These are phyloP conservation scores for Congeria kusceri DNA, from an alignment of 2,888 invertebrate species.

Conservation along the genomic window DNA sequence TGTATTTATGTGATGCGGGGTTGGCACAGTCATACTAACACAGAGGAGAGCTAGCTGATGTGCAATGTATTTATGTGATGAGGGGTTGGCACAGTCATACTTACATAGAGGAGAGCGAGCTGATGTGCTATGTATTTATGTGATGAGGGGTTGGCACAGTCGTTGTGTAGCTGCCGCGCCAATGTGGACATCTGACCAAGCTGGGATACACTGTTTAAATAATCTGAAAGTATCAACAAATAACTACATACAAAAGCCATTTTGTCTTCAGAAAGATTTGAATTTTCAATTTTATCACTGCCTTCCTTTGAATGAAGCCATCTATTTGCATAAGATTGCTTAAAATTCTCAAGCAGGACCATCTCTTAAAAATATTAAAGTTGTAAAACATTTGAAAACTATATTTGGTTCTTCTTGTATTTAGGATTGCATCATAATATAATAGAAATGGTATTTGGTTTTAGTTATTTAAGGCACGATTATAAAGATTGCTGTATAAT, in stretches of 20 bases:
- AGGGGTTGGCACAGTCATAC: conserved; percentile 58
- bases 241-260: neutral
- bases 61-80: too few species aligned
- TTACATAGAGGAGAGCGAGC: conserved; percentile 78
- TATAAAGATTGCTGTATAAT: too few species aligned
- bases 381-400: too few species aligned
- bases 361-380: too few species aligned
- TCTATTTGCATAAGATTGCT: neutral
- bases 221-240: conserved; percentile 62
- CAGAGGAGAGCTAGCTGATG: too few species aligned
- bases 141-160: conserved; percentile 66
- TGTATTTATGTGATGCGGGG: too few species aligned
- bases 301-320: neutral
- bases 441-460: too few species aligned
- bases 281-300: neutral
- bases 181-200: conserved; percentile 73
- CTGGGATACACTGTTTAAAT: conserved; percentile 66
- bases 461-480: too few species aligned
- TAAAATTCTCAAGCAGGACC: too few species aligned
- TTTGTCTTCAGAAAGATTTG: neutral
- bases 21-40: too few species aligned
- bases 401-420: too few species aligned
- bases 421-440: too few species aligned
- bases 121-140: conserved; percentile 81
- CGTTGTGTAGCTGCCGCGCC: conserved; percentile 75